Base-by-base conservation (phyloP, 2,797 vertebrate genomes). In the Falco novaeseelandiae region DNA sequence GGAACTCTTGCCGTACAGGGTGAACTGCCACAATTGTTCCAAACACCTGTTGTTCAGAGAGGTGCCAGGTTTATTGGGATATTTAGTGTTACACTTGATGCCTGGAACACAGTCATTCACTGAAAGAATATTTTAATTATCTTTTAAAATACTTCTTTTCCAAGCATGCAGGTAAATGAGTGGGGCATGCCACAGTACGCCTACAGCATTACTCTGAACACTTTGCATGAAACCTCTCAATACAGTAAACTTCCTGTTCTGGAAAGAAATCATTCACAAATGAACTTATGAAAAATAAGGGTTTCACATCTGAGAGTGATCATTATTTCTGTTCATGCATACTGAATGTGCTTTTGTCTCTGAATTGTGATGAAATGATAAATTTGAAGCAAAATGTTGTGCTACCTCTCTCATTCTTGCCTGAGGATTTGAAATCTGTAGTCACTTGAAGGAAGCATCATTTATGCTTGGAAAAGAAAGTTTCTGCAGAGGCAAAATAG, bases 361-460 rank as follows among this genome's bases (percentile, higher is more conserved):
- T 76, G 93, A 54, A 84, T 90, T 93, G 54, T 57, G 74, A 42
- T 48, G 29, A 84, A 72, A 83, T 78, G 67, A 48, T 44, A 70
- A 65, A 70, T 19, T 69, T 78, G 51, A 88, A 93, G 62, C 59
- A 95, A 96, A 51, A 73, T 36, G 51, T 85, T 83, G 40, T 95
- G 57, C 85, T 91, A 9, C 89, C 42, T 90, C 84, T 76, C 44
- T 87, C 34, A 14, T 79, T 91, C 84, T 87, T 90, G 65, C 70
- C 52, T 74, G 80, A 90, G 59, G 82, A 74, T 85, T 96, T 93
- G 55, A 92, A 95, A 81, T 94, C 38, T 73, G 14, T 93, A 93
- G 81, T 93, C 52, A 46, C 30, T 93, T 95, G 61, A 40, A 48
- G 83, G 91, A 94, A 79, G 6, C 27, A 12, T 54, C 5, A 38